Evolutionary conservation across 1,140 invertebrate genomes (phyloP).

Genomic region (Scaptomyza montana): DNA sequence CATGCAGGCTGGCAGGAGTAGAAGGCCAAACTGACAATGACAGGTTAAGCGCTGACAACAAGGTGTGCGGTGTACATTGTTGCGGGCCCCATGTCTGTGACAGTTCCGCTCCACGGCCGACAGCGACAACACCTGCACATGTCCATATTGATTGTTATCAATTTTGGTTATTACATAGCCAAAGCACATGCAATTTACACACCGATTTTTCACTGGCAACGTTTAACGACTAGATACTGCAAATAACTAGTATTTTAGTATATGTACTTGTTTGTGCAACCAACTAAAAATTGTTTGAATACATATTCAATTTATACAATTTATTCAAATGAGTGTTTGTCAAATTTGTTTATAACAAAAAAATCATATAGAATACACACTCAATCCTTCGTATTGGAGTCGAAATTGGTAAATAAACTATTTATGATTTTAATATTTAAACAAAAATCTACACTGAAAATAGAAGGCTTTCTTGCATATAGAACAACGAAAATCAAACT

Average conservation of each 20-base stretch:
- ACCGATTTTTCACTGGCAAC: conserved; percentile 67
- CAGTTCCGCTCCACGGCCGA: conserved; percentile 22
- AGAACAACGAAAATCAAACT: conserved; percentile 3
- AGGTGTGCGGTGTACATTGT: conserved; percentile 23
- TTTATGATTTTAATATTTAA: conserved; percentile 9
- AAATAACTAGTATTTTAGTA: not conserved
- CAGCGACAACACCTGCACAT: conserved; percentile 58
- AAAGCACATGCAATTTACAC: conserved; percentile 72
- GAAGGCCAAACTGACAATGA: conserved; percentile 66
- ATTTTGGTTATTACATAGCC: conserved; percentile 75
- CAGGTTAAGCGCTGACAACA: conserved; percentile 70
- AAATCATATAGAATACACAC: not conserved
- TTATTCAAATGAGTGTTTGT: not conserved
- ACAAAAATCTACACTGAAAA: not conserved
- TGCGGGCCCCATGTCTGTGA: conserved; percentile 31
- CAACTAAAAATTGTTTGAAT: not conserved
- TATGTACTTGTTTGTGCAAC: not conserved
- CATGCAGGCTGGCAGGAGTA: conserved; percentile 5
- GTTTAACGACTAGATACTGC: conserved; percentile 40
- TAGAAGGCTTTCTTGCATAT: not conserved
- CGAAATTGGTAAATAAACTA: not conserved
- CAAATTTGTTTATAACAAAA: not conserved
- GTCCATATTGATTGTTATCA: conserved; percentile 80
- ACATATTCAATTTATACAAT: not conserved
- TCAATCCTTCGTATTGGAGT: not conserved